Base-by-base conservation (phyloP, 1,140 invertebrate species). In the Penaeus chinensis region DNA sequence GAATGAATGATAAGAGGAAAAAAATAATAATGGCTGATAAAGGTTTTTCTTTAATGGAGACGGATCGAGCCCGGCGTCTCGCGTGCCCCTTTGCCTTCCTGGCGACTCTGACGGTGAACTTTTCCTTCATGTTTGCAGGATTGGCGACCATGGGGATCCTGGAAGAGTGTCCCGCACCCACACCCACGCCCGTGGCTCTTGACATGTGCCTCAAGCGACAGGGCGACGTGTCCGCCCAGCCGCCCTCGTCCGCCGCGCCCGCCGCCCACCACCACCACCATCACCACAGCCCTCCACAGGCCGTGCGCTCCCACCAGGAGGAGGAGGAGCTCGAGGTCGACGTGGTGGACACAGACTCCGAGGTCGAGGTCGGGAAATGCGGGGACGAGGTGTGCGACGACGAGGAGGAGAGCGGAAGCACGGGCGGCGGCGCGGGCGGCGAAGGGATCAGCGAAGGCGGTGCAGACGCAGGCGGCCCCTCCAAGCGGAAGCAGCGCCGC, bases 401-500 rank as follows among this genome's bases (percentile, higher is more conserved):
- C 71, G 85, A 89, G 61, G 91, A 91, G 19, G 90, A 84, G 27
- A 77, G 47, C 18, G 82, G 87, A 37, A 65, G 84, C 19, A 90
- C 88, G 10, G 90, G 84, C 81, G 89, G 93, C 54, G 95, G 95
- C 90, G 94, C 94, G 47, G 95, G 95, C 89, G 96, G 95, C 90
- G 96, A 96, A 82, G 87, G 82, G 10, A 78, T 65, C 54, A 81
- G 85, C 61, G 89, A 90, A 42, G 89, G 86, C 19, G 82, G 89
- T 18, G 89, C 79, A 18, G 89, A 87, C 19, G 63, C 80, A 7
- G 83, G 69, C 91, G 91, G 92, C 71, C 89, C 91, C 0, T 96
- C 96, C 0, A 98, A 98, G 92, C 93, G 97, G 89, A 99, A 98
- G 91, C 97, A 98, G 91, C 93, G 97, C 4, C 93, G 97, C 66